A percentile compares a stretch with the other conserved stretches of the same genome.
phyloP scores from a whole-genome alignment of 2,888 invertebrate species.

The Anthophora plumipes region DNA sequence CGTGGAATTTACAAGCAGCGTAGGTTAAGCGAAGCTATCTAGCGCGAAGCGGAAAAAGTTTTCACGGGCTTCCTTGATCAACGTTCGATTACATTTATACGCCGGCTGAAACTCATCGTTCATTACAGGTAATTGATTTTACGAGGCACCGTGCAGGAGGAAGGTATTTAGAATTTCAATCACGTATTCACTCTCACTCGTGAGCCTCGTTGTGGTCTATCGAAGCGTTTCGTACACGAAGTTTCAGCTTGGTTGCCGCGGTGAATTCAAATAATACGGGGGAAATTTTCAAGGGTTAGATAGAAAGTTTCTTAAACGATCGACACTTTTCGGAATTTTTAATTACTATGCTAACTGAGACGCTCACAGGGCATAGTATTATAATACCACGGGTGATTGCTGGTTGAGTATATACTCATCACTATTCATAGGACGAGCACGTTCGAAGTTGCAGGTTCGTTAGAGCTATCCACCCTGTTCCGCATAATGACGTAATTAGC shows the following conservation, averaged over 20 bases:
- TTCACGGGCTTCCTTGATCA: slow-evolving; percentile 9
- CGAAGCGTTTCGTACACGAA: background rate
- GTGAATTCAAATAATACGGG: background rate
- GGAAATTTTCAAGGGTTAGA: background rate
- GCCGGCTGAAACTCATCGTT: slow-evolving; percentile 31
- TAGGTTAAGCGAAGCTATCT: background rate
- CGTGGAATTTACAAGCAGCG: background rate
- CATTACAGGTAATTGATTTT: slow-evolving; percentile 52
- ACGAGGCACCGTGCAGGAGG: slow-evolving; percentile 13
- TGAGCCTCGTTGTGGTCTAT: background rate
- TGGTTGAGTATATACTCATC: slow-evolving; percentile 78
- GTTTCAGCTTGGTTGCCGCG: background rate
- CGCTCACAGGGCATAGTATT: slow-evolving; percentile 42
- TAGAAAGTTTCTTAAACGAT: background rate
- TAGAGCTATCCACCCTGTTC: slow-evolving; percentile 75
- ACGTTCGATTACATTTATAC: slow-evolving; percentile 10
- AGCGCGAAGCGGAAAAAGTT: background rate
- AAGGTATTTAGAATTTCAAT: slow-evolving; percentile 50
- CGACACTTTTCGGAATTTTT: slow-evolving; percentile 62
- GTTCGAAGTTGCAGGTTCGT: slow-evolving; percentile 75
- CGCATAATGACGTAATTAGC: slow-evolving; percentile 83
- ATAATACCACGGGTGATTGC: slow-evolving; percentile 76
- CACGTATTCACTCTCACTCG: slow-evolving; percentile 44
- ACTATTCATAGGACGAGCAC: slow-evolving; percentile 80
- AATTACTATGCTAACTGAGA: slow-evolving; percentile 73